Evolutionary conservation across 2,888 invertebrate species (phyloP), one percentile per base, ranked within the genome.

Genomic region (Nephrotoma flavescens): DNA sequence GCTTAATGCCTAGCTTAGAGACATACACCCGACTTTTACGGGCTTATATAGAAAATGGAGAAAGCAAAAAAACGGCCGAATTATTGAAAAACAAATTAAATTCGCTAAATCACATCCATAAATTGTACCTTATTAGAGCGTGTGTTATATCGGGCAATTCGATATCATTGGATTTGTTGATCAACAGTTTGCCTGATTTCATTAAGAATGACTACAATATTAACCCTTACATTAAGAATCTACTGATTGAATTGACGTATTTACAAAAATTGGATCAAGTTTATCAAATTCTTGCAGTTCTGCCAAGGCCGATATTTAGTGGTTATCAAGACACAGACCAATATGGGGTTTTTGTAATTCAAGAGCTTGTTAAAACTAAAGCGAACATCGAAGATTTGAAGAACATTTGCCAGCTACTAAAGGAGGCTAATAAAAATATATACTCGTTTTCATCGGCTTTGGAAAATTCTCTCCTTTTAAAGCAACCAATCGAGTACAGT

Each of bases 361-460:
- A 93, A 84, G 94, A 94, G 89, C 93, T 94, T 89, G 92, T 95
- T 11, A 93, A 93, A 86, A 92, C 93, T 86, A 90, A 92, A 11
- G 90, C 91, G 89, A 93, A 93, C 0, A 87, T 89, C 0, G 87
- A 89, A 0, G 89, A 90, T 86, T 90, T 92, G 86, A 88, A 92
- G 0, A 89, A 90, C 83, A 87, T 92, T 57, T 89, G 90, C 4
- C 86, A 87, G 3, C 86, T 88, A 6, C 88, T 92, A 0, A 89
- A 89, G 0, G 88, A 89, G 41, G 88, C 89, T 2, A 89, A 89
- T 0, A 90, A 90, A 87, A 90, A 91, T 88, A 93, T 94, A 89
- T 92, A 93, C 0, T 93, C 94, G 0, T 89, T 95, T 86, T 93
- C 89, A 1, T 89, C 89, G 0, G 89, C 89, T 83, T 89, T 90